Evolutionary conservation across 2,113 vertebrate genomes (phyloP), one percentile per base, ranked within the genome.

Genomic region (Argyrosomus japonicus): DNA sequence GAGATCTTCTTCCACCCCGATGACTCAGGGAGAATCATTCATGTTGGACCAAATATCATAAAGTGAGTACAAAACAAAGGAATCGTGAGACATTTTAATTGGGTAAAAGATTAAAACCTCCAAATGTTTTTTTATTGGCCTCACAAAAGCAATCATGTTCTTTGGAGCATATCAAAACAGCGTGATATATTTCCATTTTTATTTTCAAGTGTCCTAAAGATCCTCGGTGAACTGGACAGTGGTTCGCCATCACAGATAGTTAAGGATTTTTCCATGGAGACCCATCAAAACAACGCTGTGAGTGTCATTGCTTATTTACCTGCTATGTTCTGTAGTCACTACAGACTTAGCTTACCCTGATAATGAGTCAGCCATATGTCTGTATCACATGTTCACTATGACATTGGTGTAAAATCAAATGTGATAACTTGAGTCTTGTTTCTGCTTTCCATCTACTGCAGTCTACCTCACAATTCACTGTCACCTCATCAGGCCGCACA

Each of bases 1-100:
- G 96, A 94, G 93, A 98, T 99, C 88, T 97, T 96, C 94, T 99
- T 99, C 83, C 98, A 99, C 88, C 97, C 97, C 40, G 97, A 99
- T 86, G 96, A 96, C 90, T 99, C 98, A 9, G 97, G 97, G 23
- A 96, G 97, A 95, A 97, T 99, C 88, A 96, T 99, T 88, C 98
- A 99, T 78, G 94, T 97, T 86, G 98, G 97, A 75, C 98, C 98
- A 29, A 95, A 94, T 89, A 95, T 93, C 83, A 95, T 99, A 87
- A 98, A 98, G 98, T 98, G 90, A 96, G 96, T 93, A 76, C 36
- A 51, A 19, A 32, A 51, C 7, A 47, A 57, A 18, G 15, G n/a
- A 45, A 18, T 64, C 1, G 3, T 21, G 23, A 70, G 48, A 32
- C 25, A 18, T 63, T 40, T 40, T 40, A 60, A 23, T n/a, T 45